phyloP scores from a whole-genome alignment of 64 coral and sea anemone species.

The Acropora tenuis region DNA sequence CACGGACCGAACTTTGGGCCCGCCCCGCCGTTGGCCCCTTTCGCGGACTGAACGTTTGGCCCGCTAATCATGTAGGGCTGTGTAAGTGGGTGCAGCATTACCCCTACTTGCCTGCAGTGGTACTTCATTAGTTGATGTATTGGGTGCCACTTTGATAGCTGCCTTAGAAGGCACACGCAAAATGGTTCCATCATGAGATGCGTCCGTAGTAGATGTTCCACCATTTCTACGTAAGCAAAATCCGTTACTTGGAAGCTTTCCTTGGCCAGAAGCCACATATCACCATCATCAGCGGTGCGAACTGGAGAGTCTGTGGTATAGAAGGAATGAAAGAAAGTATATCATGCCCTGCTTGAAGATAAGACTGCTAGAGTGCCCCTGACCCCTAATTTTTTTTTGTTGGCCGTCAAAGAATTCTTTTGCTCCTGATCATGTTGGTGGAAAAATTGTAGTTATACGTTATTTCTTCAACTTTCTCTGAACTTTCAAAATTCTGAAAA shows the following conservation, averaged over 20 bases:
- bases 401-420: too few relatives aligned
- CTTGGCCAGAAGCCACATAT: slow-evolving; percentile 70
- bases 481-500: too few relatives aligned
- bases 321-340: background rate
- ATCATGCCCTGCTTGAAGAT: background rate
- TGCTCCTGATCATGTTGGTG: too few relatives aligned
- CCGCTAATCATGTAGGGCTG: too few relatives aligned
- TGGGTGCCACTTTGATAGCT: slow-evolving; percentile 70
- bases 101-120: slow-evolving; percentile 71
- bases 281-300: slow-evolving; percentile 57
- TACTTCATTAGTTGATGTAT: slow-evolving; percentile 84
- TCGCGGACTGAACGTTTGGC: too few relatives aligned
- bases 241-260: slow-evolving; percentile 75
- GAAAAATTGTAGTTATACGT: too few relatives aligned
- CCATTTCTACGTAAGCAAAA: slow-evolving; percentile 70
- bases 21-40: too few relatives aligned
- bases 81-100: too few relatives aligned
- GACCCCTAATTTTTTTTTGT: too few relatives aligned
- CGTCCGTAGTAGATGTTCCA: slow-evolving; percentile 78
- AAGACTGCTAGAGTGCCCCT: background rate
- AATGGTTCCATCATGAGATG: slow-evolving; percentile 88
- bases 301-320: slow-evolving; percentile 58
- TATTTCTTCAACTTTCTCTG: too few relatives aligned
- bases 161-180: slow-evolving; percentile 76
- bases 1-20: too few relatives aligned